Evolutionary conservation across 2,797 vertebrate species (phyloP), one percentile per base, ranked within the genome.

Genomic region (Hippopotamyrus pictus): DNA sequence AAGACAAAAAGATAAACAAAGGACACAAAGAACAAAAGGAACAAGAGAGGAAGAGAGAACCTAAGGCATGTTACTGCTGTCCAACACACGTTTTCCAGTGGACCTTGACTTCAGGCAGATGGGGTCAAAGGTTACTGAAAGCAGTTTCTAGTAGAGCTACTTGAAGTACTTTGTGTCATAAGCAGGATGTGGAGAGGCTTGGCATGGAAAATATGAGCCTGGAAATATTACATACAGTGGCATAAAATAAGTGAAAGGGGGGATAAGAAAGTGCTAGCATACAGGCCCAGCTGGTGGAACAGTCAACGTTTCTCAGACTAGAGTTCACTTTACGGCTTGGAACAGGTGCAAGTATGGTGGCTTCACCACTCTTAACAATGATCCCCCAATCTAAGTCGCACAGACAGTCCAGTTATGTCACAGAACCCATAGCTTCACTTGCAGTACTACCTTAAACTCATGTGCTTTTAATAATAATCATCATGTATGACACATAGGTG

Each of bases 151-250:
- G 51, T 33, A 22, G 50, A 59, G 69, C 22, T 37, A 29, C 17
- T 17, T 87, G 59, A 85, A 89, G 14, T 41, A 89, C 90, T 92
- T 91, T 91, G 93, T 93, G 91, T 94, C 94, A 94, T 92, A 92
- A 92, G 92, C 91, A 73, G 93, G 91, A 92, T 93, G 94, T 93
- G 93, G 92, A 91, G 93, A 93, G 92, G 92, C 94, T 93, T 91
- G 92, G 90, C 93, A 93, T 91, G 95, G 94, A 95, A 95, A 94
- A 94, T 94, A 93, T 95, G 94, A 95, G 93, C 92, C 54, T 83
- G 33, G 53, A 44, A 82, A 89, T 89, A 94, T 92, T 89, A 91
- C 89, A 90, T 86, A 48, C 54, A 54, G 83, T 89, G 89, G 86
- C 88, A 91, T 91, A 89, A 93, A 94, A 90, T 90, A 91, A 89